Base-by-base conservation (phyloP, 2,797 vertebrate genomes). In the Anabacerthia variegaticeps region DNA sequence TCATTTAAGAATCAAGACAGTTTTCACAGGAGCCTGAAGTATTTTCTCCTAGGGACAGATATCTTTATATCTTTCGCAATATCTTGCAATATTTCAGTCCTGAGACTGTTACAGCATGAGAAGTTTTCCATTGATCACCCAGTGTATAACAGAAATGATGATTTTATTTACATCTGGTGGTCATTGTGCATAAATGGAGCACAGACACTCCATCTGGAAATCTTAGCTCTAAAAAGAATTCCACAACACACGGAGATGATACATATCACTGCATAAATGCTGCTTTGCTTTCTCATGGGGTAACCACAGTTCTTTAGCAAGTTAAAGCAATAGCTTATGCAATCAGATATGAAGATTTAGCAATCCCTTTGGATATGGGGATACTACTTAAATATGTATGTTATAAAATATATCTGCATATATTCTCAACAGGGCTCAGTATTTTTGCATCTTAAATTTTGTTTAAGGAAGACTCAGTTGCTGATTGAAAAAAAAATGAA, bases 271-370 rank as follows among this genome's bases (percentile, higher is more conserved):
- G 55, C 39, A 46, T 62, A 84, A 73, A 63, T 88, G 63, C 69
- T 86, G 37, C 43, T 85, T 67, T 46, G 28, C 48, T 92, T 95
- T 73, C 77, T 95, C 51, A 17, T 76, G 88, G 83, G 67, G 41
- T 79, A 90, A 86, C 65, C 28, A 41, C 19, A 37, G 58, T 91
- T 86, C 55, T 91, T 88, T 75, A 94, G 71, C 89, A 86, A 91
- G 63, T 93, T 78, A 95, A 94, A 88, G 44, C 73, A 92, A 65
- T 49, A 89, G n/a, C 68, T 91, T 89, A 76, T 43, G 73, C 49
- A 90, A 58, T 94, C 88, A 79, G 74, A 69, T 88, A 71, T n/a
- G 73, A 95, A 95, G 86, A 95, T 84, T 44, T 63, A 79, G 67
- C 43, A 63, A 63, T 93, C 76, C 43, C 80, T 86, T 93, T 95